Percentiles rank a stretch among this genome's conserved stretches.
Conservation (phyloP, 2,113 vertebrate species). For the Hepsetus odoe region DNA sequence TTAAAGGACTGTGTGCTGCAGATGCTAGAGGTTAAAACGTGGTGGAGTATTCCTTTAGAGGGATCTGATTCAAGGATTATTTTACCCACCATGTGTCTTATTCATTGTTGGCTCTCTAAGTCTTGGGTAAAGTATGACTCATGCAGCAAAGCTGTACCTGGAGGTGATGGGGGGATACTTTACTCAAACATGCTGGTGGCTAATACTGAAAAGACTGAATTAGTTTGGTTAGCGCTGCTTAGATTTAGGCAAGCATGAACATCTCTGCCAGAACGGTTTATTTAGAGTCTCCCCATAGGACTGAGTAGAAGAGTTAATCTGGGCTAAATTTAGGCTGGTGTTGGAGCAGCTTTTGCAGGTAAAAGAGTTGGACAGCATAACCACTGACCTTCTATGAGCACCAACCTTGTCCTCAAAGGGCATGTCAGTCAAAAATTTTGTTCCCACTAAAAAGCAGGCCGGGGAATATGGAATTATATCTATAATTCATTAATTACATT, state of each 20-base stretch:
- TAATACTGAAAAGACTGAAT: not conserved
- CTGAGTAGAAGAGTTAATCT: not conserved
- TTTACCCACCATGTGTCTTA: not conserved
- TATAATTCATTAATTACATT: too few relatives aligned
- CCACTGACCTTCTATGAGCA: not conserved
- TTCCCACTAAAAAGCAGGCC: not conserved
- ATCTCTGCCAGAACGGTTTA: not conserved
- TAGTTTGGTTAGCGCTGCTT: constrained; percentile 17
- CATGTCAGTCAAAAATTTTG: not conserved
- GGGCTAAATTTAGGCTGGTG: not conserved
- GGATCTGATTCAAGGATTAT: not conserved
- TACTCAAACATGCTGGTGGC: not conserved
- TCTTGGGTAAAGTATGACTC: not conserved
- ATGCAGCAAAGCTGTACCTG: not conserved
- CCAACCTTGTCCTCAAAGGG: not conserved
- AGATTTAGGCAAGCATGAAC: not conserved
- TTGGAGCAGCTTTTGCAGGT: not conserved
- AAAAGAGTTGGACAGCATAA: not conserved
- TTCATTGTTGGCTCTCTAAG: not conserved
- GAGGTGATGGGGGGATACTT: not conserved
- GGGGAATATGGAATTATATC: too few relatives aligned
- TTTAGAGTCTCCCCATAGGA: not conserved
- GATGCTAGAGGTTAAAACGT: not conserved
- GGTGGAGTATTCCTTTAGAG: not conserved
- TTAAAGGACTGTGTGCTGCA: not conserved